phyloP scores from a whole-genome alignment of 2,113 vertebrate species.

The Pseudolaguvia tuberculata region DNA sequence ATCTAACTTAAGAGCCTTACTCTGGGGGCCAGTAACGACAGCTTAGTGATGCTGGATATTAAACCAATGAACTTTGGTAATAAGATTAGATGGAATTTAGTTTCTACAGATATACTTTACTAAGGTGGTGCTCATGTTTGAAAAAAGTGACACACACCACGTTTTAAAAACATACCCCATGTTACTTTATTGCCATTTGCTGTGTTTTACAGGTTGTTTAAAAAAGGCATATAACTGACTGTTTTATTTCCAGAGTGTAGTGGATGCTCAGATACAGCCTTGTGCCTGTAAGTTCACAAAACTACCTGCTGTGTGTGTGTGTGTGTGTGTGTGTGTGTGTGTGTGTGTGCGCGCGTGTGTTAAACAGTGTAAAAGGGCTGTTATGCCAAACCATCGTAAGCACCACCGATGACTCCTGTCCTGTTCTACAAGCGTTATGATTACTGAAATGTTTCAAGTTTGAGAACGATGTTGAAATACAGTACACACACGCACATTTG shows the following conservation, averaged over 20 bases:
- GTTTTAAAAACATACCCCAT: conserved; percentile 75
- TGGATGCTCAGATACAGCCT: conserved; percentile 20
- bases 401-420: conserved; percentile 21
- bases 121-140: background rate
- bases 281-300: conserved; percentile 3
- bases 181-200: conserved; percentile 86
- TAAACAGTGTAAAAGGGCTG: conserved; percentile 13
- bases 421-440: conserved; percentile 37
- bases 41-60: too few relatives aligned
- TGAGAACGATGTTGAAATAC: conserved; percentile 69
- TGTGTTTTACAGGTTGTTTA: conserved; percentile 72
- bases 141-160: conserved; percentile 15
- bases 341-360: background rate
- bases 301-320: background rate
- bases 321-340: background rate
- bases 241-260: conserved; percentile 17
- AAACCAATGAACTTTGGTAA: too few relatives aligned
- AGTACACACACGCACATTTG: conserved; percentile 68
- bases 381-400: conserved; percentile 15
- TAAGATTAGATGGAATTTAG: too few relatives aligned
- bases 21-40: too few relatives aligned
- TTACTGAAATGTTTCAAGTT: conserved; percentile 74
- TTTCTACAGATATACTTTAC: background rate
- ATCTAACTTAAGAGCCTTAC: too few relatives aligned
- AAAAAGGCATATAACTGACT: conserved; percentile 34